Base-by-base conservation (phyloP, 1,140 invertebrate genomes). In the Marisa cornuarietis region DNA sequence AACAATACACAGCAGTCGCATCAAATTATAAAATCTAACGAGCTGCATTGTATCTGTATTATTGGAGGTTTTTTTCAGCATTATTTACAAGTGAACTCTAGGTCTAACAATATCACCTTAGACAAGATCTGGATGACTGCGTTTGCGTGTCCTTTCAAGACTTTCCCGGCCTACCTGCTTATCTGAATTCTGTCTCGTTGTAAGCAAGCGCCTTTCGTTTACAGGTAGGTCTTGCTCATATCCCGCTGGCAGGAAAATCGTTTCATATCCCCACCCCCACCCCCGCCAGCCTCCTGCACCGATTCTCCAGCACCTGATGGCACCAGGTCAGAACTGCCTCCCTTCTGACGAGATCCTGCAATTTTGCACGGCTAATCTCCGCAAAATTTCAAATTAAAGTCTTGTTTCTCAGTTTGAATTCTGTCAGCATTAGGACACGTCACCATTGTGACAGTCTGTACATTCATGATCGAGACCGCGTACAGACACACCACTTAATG, bases 201-300 rank as follows among this genome's bases (percentile, higher is more conserved):
- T 24, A 52, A 79, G 31, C 18, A 22, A 52, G 66, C 78, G 20
- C 68, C 68, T 20, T 79, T 51, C 31, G 51, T 79, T 18, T 86
- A 10, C 14, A 24, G 72, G 49, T 74, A 51, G 14, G 22, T 11
- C 22, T 74, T 9, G 72, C 51, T n/a, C 72, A 26, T 22, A 31
- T 20, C 22, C 18, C 8, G 42, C 72, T 49, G 72, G 49, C 18
- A 54, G 4, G 42, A 26, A 49, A 26, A 52, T 49, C 13, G 72
- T 13, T n/a, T 68, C 65, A n/a, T 14, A n/a, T 31, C n/a, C 22
- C 22, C 65, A 18, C 22, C 65, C 13, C 65, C 1, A 13, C 22
- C 10, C 13, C 65, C 65, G 8, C 65, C 20, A 66, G 65, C 26
- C 65, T 66, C 65, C 22, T 8, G 49, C 18, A 54, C 20, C 72